Conservation (phyloP, 2,797 vertebrate species). For the Apogon hyalosoma region DNA sequence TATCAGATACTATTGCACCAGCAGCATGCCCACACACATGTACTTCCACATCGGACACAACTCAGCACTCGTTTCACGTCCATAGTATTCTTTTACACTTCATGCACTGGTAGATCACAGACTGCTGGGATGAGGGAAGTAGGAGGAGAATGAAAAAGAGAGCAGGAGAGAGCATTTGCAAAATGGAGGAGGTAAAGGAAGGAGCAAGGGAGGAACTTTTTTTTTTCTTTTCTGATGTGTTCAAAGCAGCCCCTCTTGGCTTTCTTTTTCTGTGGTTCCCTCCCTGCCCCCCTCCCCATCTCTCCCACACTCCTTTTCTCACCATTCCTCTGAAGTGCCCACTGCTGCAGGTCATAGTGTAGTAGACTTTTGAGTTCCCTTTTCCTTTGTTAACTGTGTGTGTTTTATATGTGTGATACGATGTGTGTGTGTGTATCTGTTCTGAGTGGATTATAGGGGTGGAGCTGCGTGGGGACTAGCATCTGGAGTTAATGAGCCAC, state of each 20-base stretch:
- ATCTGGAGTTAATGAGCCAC: constrained; percentile 77
- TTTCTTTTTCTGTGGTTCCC: constrained; percentile 54
- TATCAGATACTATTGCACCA: constrained; percentile 22
- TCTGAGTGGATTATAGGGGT: constrained; percentile 45
- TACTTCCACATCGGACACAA: constrained; percentile 22
- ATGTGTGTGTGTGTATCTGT: constrained; percentile 6
- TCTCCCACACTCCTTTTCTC: constrained; percentile 24
- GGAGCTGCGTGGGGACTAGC: constrained; percentile 55
- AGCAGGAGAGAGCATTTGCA: constrained; percentile 43
- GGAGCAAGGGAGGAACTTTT: constrained; percentile 41
- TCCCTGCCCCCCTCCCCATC: constrained; percentile 38
- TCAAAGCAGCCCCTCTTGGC: constrained; percentile 73
- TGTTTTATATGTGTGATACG: background rate
- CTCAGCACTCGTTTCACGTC: constrained; percentile 65
- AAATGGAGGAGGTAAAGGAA: constrained; percentile 58
- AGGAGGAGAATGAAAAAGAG: constrained; percentile 48
- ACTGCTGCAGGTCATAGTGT: constrained; percentile 61
- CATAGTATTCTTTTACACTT: constrained; percentile 51
- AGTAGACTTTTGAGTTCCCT: constrained; percentile 41
- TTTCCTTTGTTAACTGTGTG: constrained; percentile 26
- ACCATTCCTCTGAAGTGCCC: constrained; percentile 67
- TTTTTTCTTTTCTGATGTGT: constrained; percentile 54
- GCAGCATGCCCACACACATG: constrained; percentile 31
- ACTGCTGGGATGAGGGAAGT: constrained; percentile 56
- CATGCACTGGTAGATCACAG: constrained; percentile 69